Conservation (phyloP, 2,113 vertebrate genomes). For the Rhagologus leucostigma region DNA sequence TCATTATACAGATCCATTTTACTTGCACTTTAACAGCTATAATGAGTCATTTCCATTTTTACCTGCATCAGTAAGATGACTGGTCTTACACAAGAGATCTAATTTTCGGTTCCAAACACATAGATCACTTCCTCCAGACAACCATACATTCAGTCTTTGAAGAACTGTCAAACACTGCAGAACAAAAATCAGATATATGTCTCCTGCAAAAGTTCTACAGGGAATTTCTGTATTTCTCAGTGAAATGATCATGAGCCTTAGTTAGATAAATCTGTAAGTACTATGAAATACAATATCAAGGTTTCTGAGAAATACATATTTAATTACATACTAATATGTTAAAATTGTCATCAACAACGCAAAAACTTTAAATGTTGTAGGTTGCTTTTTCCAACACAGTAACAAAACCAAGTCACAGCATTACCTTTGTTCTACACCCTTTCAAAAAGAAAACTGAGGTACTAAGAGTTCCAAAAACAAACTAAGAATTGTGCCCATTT, state of each 20-base stretch:
- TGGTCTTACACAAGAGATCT: constrained; percentile 85
- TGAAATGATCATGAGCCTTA: not conserved
- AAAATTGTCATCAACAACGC: not conserved
- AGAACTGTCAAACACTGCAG: constrained; percentile 88
- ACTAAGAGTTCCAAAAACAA: not conserved
- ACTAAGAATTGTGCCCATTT: not conserved
- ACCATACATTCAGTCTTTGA: constrained; percentile 82
- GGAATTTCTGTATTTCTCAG: constrained; percentile 35
- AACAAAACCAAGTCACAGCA: not conserved
- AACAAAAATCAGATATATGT: constrained; percentile 56
- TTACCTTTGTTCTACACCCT: not conserved
- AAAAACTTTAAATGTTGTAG: not conserved
- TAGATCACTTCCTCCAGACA: constrained; percentile 89
- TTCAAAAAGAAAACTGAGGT: not conserved
- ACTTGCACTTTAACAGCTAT: constrained; percentile 37
- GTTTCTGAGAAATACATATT: not conserved
- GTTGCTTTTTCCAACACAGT: not conserved
- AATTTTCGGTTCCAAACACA: constrained; percentile 90
- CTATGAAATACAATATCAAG: not conserved
- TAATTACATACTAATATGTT: not conserved
- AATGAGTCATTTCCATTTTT: constrained; percentile 63
- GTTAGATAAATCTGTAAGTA: not conserved
- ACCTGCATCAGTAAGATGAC: constrained; percentile 88
- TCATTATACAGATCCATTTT: constrained; percentile 47
- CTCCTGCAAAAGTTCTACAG: constrained; percentile 29